Evolutionary conservation across 2,888 invertebrate genomes (phyloP).

Genomic region (Pollenia angustigena): DNA sequence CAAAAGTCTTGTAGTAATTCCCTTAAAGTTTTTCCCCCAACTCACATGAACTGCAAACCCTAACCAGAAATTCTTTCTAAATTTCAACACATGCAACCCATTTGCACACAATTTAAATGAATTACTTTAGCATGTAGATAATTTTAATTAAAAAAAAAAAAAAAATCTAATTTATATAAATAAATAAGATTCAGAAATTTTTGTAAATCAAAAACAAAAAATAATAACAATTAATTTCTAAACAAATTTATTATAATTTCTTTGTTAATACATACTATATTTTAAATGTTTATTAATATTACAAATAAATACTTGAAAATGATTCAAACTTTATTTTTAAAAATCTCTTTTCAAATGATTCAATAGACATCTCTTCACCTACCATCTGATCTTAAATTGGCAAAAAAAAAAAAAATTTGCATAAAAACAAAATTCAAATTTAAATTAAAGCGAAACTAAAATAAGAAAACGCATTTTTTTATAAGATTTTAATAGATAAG

Average conservation of each 20-base stretch:
- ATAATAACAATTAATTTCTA: constrained; percentile 44
- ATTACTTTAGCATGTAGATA: constrained; percentile 23
- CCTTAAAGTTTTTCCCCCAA: background rate
- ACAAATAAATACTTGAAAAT: constrained; percentile 37
- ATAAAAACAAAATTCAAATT: too few relatives aligned
- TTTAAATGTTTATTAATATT: constrained; percentile 30
- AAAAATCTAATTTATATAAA: constrained; percentile 20
- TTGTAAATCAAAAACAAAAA: background rate
- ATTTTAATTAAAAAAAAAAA: constrained; percentile 20
- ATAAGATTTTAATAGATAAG: too few relatives aligned
- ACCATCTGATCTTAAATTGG: background rate
- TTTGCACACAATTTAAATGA: constrained; percentile 15
- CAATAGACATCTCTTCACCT: background rate
- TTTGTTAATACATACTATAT: background rate
- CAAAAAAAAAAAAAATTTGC: too few relatives aligned
- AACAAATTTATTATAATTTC: constrained; percentile 27
- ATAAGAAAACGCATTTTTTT: too few relatives aligned
- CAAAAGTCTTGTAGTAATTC: too few relatives aligned
- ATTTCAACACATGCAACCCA: constrained; percentile 11
- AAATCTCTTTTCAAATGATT: constrained; percentile 4
- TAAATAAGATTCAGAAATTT: constrained; percentile 40
- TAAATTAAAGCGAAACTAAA: too few relatives aligned
- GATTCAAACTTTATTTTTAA: constrained; percentile 59
- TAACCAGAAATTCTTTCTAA: constrained; percentile 19
- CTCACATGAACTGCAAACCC: constrained; percentile 4